These are phyloP conservation scores for Steinernema hermaphroditum DNA, from an alignment of 2,888 invertebrate genomes.

Conservation along the genomic window DNA sequence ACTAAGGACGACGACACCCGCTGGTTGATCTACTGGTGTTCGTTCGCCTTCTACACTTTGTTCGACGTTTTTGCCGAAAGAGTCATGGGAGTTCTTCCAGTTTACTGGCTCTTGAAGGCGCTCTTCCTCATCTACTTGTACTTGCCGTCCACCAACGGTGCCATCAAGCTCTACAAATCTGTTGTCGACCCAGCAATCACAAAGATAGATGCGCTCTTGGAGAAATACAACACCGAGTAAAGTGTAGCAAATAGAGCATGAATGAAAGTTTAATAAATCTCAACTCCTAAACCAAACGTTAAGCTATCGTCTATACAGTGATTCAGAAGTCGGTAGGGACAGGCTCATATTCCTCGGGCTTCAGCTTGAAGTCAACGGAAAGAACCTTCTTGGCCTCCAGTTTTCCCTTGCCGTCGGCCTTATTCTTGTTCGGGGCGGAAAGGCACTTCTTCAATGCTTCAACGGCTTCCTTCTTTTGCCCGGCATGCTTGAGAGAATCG, in stretches of 20 bases:
- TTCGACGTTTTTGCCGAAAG: constrained; percentile 48
- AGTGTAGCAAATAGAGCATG: background rate
- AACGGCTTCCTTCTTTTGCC: constrained; percentile 51
- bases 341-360: constrained; percentile 47
- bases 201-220: constrained; percentile 35
- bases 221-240: background rate
- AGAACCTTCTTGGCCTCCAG: constrained; percentile 37
- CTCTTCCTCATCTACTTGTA: constrained; percentile 46
- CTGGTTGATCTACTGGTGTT: constrained; percentile 73
- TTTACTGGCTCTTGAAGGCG: constrained; percentile 46
- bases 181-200: constrained; percentile 37
- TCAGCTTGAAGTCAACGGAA: constrained; percentile 44
- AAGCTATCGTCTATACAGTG: constrained; percentile 4
- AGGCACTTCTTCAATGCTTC: constrained; percentile 46
- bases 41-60: constrained; percentile 46
- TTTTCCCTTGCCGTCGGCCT: constrained; percentile 44
- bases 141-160: constrained; percentile 46
- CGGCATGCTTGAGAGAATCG: constrained; percentile 40
- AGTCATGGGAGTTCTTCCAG: constrained; percentile 39
- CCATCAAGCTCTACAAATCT: constrained; percentile 39
- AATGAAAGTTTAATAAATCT: constrained; percentile 16
- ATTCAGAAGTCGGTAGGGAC: constrained; percentile 15
- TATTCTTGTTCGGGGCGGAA: constrained; percentile 40
- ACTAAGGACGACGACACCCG: constrained; percentile 70
- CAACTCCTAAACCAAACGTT: constrained; percentile 18